Evolutionary conservation across 2,888 invertebrate species (phyloP).

Genomic region (Gibbula magus): DNA sequence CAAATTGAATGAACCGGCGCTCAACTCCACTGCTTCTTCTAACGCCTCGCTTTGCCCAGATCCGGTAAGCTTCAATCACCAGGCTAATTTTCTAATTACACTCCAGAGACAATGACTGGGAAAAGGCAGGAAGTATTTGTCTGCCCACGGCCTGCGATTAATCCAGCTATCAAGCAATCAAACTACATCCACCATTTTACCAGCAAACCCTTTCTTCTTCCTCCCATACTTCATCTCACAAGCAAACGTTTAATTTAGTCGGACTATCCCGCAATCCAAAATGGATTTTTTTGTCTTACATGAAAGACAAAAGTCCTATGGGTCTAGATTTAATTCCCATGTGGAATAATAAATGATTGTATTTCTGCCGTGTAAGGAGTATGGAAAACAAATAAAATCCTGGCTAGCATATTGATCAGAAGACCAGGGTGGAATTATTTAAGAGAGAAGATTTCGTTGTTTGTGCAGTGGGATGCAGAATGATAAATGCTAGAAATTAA

Average conservation of each 20-base stretch:
- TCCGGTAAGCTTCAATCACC: background rate
- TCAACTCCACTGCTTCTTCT: no score
- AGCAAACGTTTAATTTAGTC: background rate
- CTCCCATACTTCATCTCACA: background rate
- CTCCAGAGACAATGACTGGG: constrained; percentile 4
- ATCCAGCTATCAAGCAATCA: background rate
- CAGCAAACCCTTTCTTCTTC: background rate
- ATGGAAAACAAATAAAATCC: background rate
- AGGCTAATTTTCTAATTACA: constrained; percentile 8
- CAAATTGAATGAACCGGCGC: no score
- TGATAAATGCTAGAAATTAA: background rate
- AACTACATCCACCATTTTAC: background rate
- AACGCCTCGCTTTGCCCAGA: no score
- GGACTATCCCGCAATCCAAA: background rate
- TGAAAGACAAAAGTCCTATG: background rate
- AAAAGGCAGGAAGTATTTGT: constrained; percentile 4
- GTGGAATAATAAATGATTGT: background rate
- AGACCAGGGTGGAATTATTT: no score
- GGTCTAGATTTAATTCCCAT: background rate
- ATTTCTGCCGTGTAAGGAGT: background rate
- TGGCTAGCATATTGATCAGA: background rate
- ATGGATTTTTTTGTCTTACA: background rate
- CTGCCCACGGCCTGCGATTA: background rate
- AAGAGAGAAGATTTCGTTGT: no score
- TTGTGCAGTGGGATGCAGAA: background rate